Percentiles rank a stretch among this genome's conserved stretches.
These are phyloP conservation scores for Ariopsis seemanni DNA, from an alignment of 2,113 vertebrate species.

Conservation along the genomic window DNA sequence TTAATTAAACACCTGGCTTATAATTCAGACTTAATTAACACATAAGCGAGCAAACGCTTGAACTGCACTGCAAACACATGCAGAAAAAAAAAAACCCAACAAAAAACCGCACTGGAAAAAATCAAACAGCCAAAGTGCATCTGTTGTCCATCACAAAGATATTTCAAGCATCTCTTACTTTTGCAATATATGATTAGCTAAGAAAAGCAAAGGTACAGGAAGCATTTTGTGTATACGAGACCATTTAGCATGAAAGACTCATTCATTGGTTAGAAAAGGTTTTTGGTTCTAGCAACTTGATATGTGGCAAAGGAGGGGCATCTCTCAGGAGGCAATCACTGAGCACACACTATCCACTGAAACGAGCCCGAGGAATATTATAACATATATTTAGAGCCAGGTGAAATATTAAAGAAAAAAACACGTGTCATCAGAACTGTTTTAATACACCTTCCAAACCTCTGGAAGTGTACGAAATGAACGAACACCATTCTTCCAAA, in stretches of 20 bases:
- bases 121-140: background rate
- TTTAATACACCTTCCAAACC: background rate
- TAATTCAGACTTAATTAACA: background rate
- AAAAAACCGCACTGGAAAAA: background rate
- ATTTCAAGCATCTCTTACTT: background rate
- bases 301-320: background rate
- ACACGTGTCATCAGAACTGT: background rate
- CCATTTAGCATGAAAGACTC: conserved; percentile 4
- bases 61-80: conserved; percentile 13
- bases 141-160: background rate
- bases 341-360: background rate
- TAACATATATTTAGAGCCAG: background rate
- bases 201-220: conserved; percentile 1
- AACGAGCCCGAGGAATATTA: conserved; percentile 8
- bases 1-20: background rate
- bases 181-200: background rate
- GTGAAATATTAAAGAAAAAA: background rate
- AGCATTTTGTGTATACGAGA: conserved; percentile 41
- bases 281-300: conserved; percentile 32
- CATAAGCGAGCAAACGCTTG: conserved; percentile 6
- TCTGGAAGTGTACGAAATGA: background rate
- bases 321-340: background rate
- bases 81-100: conserved; percentile 21
- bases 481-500: background rate
- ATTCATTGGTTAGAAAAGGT: conserved; percentile 36